A percentile compares a stretch with the other conserved stretches of the same genome.
Evolutionary conservation across 2,888 invertebrate genomes (phyloP).

Genomic region (Apamea monoglypha): DNA sequence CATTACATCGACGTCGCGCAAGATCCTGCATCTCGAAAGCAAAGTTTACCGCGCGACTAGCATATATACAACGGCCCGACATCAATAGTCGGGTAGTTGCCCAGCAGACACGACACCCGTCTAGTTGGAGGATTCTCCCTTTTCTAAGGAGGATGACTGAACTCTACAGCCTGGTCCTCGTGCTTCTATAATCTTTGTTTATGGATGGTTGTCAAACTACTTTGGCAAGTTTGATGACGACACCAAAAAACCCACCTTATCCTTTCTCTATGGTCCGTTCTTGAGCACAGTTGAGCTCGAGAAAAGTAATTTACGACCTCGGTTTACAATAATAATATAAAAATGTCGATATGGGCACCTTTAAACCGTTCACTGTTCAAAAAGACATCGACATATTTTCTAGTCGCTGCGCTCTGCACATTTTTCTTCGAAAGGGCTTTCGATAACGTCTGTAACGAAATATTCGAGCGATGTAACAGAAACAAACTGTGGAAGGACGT

Average conservation of each 20-base stretch:
- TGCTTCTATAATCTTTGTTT: background rate
- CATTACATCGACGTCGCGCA: background rate
- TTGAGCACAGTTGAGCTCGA: background rate
- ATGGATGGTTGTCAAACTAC: background rate
- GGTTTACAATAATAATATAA: slow-evolving; percentile 38
- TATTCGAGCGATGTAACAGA: slow-evolving; percentile 93
- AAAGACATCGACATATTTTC: slow-evolving; percentile 94
- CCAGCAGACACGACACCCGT: background rate
- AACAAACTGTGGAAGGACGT: slow-evolving; percentile 82
- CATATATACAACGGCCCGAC: background rate
- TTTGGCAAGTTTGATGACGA: background rate
- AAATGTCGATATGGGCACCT: slow-evolving; percentile 83
- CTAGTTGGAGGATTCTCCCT: background rate
- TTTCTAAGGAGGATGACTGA: background rate
- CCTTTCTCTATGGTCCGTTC: background rate
- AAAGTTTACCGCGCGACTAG: background rate
- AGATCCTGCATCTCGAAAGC: background rate
- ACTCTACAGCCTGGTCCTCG: background rate
- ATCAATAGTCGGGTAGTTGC: background rate
- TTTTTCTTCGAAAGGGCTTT: slow-evolving; percentile 95
- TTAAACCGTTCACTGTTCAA: slow-evolving; percentile 93
- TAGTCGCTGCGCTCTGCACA: slow-evolving; percentile 92
- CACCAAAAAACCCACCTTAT: background rate
- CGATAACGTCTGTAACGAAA: slow-evolving; percentile 90
- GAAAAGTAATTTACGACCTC: background rate